phyloP scores from a whole-genome alignment of 1,140 invertebrate species.

The Drosophila quadrilineata region DNA sequence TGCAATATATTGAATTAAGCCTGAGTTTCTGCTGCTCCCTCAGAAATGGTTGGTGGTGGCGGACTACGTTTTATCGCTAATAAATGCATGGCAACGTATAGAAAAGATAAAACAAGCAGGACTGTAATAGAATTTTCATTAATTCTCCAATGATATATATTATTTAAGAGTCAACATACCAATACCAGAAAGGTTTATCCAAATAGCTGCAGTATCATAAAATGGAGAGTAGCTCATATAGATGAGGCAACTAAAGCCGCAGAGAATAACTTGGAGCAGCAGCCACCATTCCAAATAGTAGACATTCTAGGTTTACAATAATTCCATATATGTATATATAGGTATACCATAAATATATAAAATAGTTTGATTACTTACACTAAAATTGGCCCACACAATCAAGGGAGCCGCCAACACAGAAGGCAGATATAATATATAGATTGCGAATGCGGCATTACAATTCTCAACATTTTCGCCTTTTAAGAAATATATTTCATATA shows the following conservation, averaged over 20 bases:
- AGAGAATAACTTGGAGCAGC: background rate
- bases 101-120: no score
- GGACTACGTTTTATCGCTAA: no score
- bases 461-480: slow-evolving; percentile 1
- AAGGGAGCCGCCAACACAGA: slow-evolving; percentile 1
- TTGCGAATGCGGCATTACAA: background rate
- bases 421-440: slow-evolving; percentile 13
- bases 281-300: slow-evolving; percentile 35
- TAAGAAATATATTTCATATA: background rate
- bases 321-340: background rate
- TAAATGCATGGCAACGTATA: no score
- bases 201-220: background rate
- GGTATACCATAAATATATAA: background rate
- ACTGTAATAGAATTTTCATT: no score
- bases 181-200: background rate
- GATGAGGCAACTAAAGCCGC: background rate
- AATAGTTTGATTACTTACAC: background rate
- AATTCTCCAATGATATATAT: no score
- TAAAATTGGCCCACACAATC: slow-evolving; percentile 11
- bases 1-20: no score
- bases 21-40: no score
- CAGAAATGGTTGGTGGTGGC: no score
- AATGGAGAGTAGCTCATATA: slow-evolving; percentile 19
- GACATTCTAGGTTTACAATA: slow-evolving; percentile 2
- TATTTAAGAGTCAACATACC: background rate